Evolutionary conservation across 2,113 vertebrate species (phyloP).

Genomic region (Trinectes maculatus): DNA sequence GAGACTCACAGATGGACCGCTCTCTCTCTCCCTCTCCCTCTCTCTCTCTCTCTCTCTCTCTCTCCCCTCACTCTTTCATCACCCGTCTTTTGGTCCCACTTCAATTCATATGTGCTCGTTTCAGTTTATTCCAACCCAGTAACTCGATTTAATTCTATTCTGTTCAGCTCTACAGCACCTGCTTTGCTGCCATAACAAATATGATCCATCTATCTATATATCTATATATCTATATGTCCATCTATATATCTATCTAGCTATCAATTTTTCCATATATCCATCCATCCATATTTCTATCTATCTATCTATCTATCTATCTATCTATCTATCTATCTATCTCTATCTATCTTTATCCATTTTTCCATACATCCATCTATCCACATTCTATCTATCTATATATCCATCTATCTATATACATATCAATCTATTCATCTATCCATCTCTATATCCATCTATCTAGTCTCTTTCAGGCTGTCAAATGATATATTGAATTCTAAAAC

Average conservation of each 20-base stretch:
- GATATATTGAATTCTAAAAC: no score
- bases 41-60: slow-evolving; percentile 70
- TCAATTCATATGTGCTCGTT: slow-evolving; percentile 41
- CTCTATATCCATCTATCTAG: slow-evolving; percentile 2
- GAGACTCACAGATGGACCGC: slow-evolving; percentile 88
- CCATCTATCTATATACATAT: not conserved
- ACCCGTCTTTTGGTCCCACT: slow-evolving; percentile 37
- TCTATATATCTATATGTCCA: slow-evolving; percentile 28
- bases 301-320: slow-evolving; percentile 12
- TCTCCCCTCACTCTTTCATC: slow-evolving; percentile 46
- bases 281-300: slow-evolving; percentile 3
- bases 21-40: slow-evolving; percentile 77
- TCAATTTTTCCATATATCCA: no score
- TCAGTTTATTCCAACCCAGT: slow-evolving; percentile 38
- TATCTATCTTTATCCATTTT: no score
- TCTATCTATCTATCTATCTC: slow-evolving; percentile 5
- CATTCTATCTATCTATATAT: slow-evolving; percentile 28
- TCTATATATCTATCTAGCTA: not conserved
- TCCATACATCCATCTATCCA: slow-evolving; percentile 23
- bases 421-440: slow-evolving; percentile 2
- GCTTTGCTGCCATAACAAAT: not conserved
- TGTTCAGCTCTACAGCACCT: not conserved
- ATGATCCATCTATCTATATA: slow-evolving; percentile 25
- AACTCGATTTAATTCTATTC: slow-evolving; percentile 2
- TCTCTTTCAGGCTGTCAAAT: no score